A percentile compares a stretch with the other conserved stretches of the same genome.
Evolutionary conservation across 2,113 vertebrate species (phyloP).

Genomic region (Clupea harengus): DNA sequence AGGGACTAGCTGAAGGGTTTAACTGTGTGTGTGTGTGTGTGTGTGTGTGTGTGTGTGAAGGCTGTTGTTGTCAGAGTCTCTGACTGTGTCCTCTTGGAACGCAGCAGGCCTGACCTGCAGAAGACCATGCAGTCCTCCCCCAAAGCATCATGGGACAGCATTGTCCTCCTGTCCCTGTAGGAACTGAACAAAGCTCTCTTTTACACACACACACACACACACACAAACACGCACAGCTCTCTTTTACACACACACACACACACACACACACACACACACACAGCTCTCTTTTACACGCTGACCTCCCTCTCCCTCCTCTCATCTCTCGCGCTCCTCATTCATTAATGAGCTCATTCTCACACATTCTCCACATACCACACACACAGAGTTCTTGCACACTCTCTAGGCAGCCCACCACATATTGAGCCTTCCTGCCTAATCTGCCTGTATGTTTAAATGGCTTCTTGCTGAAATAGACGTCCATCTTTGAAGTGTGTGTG

Average conservation of each 20-base stretch:
- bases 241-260: neutral
- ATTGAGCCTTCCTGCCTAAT: neutral
- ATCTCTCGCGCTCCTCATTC: neutral
- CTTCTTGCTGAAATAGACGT: no score
- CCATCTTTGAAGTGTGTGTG: neutral
- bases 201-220: conserved; percentile 2
- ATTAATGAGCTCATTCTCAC: conserved; percentile 3
- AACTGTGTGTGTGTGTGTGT: conserved; percentile 8
- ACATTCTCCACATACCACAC: neutral
- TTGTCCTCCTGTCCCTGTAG: neutral
- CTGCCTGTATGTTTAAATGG: no score
- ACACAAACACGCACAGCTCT: no score
- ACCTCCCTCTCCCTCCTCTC: neutral
- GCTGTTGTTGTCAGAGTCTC: neutral
- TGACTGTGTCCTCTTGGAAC: neutral
- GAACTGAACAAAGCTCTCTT: neutral
- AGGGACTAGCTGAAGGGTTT: neutral
- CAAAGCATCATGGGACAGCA: neutral
- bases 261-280: neutral
- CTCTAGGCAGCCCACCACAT: neutral
- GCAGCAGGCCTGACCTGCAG: neutral
- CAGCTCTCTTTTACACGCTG: neutral
- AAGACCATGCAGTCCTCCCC: neutral
- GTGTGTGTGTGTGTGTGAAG: neutral
- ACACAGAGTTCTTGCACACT: neutral